Evolutionary conservation across 2,797 vertebrate species (phyloP), one percentile per base, ranked within the genome.

Genomic region (Coregonus sp.): DNA sequence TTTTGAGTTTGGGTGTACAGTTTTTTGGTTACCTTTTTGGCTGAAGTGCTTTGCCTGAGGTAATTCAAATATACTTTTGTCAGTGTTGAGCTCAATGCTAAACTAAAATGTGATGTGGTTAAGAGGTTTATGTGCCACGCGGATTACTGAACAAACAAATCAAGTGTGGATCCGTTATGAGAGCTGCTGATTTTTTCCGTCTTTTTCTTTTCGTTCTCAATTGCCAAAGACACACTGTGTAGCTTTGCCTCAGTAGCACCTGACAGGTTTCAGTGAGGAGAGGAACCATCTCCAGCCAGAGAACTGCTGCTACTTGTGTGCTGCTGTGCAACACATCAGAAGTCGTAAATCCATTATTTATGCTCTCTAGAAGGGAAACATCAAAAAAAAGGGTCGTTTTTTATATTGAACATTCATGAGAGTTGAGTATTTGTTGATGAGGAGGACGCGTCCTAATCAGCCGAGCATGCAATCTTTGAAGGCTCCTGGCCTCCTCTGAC

Each of bases 291-390:
- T 70, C 70, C 25, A 4, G 25, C 37, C 63, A 76, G 75, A 86
- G 31, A 4, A 12, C 70, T 12, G 18, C 77, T 78, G 71, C 59
- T 66, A 63, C 69, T 70, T 77, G 66, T 75, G 75, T 72, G 76
- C 37, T 72, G 74, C 37, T 66, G 65, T 78, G 79, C 76, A 31
- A 83, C 65, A 11, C 78, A 72, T 73, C 66, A 74, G 76, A 76
- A 78, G 70, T 80, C 56, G 16, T 59, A 16, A 15, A 83, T 85
- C 75, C 77, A 84, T 86, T 86, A 83, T 84, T 82, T 66, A 83
- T 79, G 78, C 70, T 65, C 14, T 73, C 75, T 67, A 16, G 68
- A 66, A n/a, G n/a, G n/a, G n/a, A n/a, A 74, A 77, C 75, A 83
- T 83, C 68, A 74, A 70, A n/a, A n/a, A n/a, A n/a, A n/a, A n/a